These are phyloP conservation scores for Rhysida immarginata DNA, from an alignment of 1,140 invertebrate genomes.

Conservation along the genomic window DNA sequence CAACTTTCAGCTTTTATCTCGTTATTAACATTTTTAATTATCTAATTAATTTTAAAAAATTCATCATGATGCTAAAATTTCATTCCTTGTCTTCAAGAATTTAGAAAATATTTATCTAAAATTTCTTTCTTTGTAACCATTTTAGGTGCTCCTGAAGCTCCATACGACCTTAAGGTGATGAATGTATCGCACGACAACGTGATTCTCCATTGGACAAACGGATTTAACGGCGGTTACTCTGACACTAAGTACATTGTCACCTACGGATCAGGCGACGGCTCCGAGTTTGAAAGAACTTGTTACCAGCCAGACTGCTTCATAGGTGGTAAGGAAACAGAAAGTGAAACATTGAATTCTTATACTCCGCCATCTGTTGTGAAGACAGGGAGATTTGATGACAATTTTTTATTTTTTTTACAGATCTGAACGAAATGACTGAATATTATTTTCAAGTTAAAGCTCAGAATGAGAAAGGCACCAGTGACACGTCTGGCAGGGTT, in stretches of 20 bases:
- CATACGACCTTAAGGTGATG: conserved; percentile 42
- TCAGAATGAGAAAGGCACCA: conserved; percentile 64
- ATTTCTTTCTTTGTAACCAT: too few species aligned
- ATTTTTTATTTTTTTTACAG: conserved; percentile 14
- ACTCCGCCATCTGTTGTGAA: background rate
- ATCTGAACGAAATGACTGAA: conserved; percentile 52
- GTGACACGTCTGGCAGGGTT: conserved; percentile 67
- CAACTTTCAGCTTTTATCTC: too few species aligned
- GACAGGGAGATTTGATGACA: background rate
- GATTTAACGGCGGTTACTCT: conserved; percentile 71
- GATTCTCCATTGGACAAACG: conserved; percentile 62
- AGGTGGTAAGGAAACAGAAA: background rate
- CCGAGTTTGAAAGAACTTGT: conserved; percentile 66
- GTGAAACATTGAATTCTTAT: background rate
- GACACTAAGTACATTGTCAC: conserved; percentile 68
- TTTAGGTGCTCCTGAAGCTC: conserved; percentile 59
- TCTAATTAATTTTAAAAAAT: too few species aligned
- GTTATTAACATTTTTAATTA: too few species aligned
- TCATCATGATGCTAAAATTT: too few species aligned
- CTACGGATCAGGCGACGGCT: conserved; percentile 32
- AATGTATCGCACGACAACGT: conserved; percentile 45
- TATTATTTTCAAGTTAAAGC: conserved; percentile 51
- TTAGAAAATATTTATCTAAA: too few species aligned
- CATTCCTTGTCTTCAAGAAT: too few species aligned
- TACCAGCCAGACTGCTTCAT: conserved; percentile 43